Base-by-base conservation (phyloP, 2,797 vertebrate species). In the Eupleurogrammus muticus region DNA sequence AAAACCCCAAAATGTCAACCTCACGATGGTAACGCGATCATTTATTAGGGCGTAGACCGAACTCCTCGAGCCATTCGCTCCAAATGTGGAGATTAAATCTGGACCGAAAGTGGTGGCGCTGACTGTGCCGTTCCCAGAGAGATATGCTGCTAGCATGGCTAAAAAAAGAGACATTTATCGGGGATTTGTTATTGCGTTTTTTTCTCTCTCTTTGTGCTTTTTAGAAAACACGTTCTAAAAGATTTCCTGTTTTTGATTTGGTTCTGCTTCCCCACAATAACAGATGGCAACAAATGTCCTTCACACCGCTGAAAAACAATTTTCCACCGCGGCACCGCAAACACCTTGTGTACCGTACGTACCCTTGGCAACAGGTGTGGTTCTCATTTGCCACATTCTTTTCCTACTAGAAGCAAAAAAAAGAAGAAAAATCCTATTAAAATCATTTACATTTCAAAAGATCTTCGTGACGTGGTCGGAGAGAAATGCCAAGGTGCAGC, bases 371-470 rank as follows among this genome's bases (percentile, higher is more conserved):
- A 79, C 38, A 54, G 20, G 28, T 53, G 55, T 58, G 35, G 5
- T 55, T 69, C 49, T 58, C 32, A 50, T 60, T 70, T 38, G 40
- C 14, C 0, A 20, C 48, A 34, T n/a, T 53, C 46, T 24, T 62
- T 51, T 19, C 19, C 28, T 47, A 2, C 6, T 28, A 28, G 6
- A 28, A 28, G 6, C n/a, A 28, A 28, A 6, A 28, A 28, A 6
- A 28, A 28, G 6, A 54, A 66, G 19, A 56, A 4, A 17, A 36
- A 52, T 32, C 42, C 20, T 40, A 48, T 65, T 69, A 35, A 61
- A 63, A 60, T 73, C n/a, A 73, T 83, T 79, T 71, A 66, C 74
- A 72, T 82, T 69, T 65, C 64, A 59, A 84, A 83, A 76, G 49
- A 73, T 46, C 24, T 60, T 14, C 69, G 23, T 73, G 58, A 53